phyloP scores from a whole-genome alignment of 2,113 vertebrate species.

The Pomatorhinus ruficollis region DNA sequence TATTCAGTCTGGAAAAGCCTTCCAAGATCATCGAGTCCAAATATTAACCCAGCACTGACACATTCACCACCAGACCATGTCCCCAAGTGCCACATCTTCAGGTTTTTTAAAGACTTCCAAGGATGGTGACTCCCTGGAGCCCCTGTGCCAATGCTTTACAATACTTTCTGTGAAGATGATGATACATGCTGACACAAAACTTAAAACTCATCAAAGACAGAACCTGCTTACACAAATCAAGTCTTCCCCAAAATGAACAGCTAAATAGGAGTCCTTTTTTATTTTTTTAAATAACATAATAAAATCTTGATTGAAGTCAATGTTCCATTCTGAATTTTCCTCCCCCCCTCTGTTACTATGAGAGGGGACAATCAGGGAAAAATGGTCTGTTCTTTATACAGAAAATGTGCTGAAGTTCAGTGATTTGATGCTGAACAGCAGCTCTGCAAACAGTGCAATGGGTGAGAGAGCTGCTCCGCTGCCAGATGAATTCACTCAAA shows the following conservation, averaged over 20 bases:
- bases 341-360: not conserved
- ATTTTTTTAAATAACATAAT: not conserved
- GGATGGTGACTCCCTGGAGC: not conserved
- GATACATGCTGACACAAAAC: not conserved
- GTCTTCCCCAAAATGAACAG: not conserved
- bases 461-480: not conserved
- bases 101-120: not conserved
- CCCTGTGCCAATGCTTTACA: not conserved
- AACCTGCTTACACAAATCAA: not conserved
- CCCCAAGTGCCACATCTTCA: not conserved
- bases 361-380: not conserved
- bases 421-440: not conserved
- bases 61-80: not conserved
- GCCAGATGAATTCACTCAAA: not conserved
- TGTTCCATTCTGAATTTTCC: not conserved
- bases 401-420: not conserved
- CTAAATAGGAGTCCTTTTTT: not conserved
- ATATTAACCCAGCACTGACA: not conserved
- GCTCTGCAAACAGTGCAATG: not conserved
- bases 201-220: not conserved
- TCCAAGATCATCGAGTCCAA: not conserved
- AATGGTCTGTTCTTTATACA: not conserved
- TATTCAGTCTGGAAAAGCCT: not conserved
- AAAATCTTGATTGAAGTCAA: not conserved
- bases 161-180: not conserved